Base-by-base conservation (phyloP, 2,888 invertebrate genomes). In the Hemistola chrysoprasaria region DNA sequence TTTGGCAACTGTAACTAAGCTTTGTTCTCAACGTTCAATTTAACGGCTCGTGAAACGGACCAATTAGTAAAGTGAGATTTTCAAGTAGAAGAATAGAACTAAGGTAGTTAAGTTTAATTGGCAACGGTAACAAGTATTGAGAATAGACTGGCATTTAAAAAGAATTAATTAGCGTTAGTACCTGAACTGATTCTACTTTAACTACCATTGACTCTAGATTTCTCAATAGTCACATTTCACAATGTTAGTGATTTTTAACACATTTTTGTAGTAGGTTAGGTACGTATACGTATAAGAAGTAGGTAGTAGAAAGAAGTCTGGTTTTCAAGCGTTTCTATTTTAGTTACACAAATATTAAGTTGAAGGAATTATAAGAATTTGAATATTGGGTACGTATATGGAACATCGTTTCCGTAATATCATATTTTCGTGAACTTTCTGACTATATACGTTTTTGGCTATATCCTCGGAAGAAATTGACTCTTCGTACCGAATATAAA, bases 401-500 rank as follows among this genome's bases (percentile, higher is more conserved):
- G 16, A 16, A 16, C 16, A 16, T 16, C 16, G 4, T 2, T 2
- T 16, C 16, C 16, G 16, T 4, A 5, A n/a, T 1, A 3, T 6
- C 29, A 35, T 16, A 35, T 40, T 49, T 46, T 34, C 46, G 40
- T 34, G 36, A 47, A 49, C 24, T 46, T 16, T 16, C 16, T 32
- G 25, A 40, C 28, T 46, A 48, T 53, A 46, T 48, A 52, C 46
- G 48, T 39, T 31, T 41, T 40, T 45, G 35, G 37, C 38, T 29
- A 40, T 35, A 8, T 27, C 31, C 33, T 35, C 59, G 58, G 61
- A 64, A 67, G 43, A 63, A 60, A 65, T 65, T 71, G 66, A 53
- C 61, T 62, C 59, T 56, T 63, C 72, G 73, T 71, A 58, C 62
- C 61, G 61, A 65, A 69, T 62, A 81, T 82, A 82, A 81, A 82